These are phyloP conservation scores for Meriones unguiculatus DNA, from an alignment of 2,113 vertebrate genomes.

Conservation along the genomic window DNA sequence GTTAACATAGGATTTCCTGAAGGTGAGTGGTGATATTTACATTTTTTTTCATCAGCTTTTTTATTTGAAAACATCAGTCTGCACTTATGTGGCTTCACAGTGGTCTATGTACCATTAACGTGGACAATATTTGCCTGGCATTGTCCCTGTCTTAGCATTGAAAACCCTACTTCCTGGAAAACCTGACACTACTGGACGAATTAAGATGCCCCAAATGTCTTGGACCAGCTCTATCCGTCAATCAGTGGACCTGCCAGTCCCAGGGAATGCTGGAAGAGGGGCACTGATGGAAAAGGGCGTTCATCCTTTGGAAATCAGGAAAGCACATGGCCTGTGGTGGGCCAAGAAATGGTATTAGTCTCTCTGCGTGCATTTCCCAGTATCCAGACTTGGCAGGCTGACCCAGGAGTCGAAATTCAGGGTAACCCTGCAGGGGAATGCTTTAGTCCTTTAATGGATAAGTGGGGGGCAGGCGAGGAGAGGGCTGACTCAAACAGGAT, in stretches of 20 bases:
- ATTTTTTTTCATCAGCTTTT: neutral
- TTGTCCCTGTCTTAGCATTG: neutral
- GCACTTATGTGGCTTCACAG: neutral
- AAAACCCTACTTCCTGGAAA: neutral
- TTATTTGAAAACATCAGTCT: neutral
- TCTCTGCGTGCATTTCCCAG: neutral
- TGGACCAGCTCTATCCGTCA: neutral
- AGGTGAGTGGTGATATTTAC: neutral
- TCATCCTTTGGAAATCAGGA: neutral
- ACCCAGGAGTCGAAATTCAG: neutral
- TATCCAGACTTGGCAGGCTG: neutral
- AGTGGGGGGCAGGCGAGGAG: neutral
- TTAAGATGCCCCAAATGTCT: neutral
- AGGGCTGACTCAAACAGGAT: neutral
- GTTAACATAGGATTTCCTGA: neutral
- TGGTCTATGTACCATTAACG: neutral
- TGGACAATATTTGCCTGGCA: neutral
- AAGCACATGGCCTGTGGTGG: neutral
- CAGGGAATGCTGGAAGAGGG: neutral
- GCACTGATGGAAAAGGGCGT: neutral
- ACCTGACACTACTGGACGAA: neutral
- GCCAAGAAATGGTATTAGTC: neutral
- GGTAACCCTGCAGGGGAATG: neutral
- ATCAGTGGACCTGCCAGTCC: neutral
- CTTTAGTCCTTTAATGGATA: neutral